Percentiles rank a stretch among this genome's conserved stretches.
phyloP scores from a whole-genome alignment of 2,888 invertebrate genomes.

The Therioaphis trifolii region DNA sequence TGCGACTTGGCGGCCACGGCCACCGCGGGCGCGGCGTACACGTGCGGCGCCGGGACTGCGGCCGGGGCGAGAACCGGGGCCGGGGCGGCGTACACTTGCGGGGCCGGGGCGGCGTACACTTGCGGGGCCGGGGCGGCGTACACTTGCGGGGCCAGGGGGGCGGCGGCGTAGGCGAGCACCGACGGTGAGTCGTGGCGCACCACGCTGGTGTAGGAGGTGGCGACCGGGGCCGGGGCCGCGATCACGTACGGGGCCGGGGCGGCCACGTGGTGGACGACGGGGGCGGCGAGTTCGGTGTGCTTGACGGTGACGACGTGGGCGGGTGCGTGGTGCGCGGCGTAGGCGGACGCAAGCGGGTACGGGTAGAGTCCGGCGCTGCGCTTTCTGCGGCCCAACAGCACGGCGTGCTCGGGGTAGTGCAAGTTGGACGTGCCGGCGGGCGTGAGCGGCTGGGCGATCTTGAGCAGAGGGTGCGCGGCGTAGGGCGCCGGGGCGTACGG shows the following conservation, averaged over 20 bases:
- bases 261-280: conserved; percentile 68
- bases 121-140: conserved; percentile 68
- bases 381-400: conserved; percentile 37
- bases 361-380: conserved; percentile 22
- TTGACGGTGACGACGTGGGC: conserved; percentile 30
- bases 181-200: conserved; percentile 5
- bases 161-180: conserved; percentile 45
- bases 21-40: conserved; percentile 64
- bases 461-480: conserved; percentile 1
- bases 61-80: conserved; percentile 66
- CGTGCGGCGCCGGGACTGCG: conserved; percentile 63
- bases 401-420: conserved; percentile 34
- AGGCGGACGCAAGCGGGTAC: conserved; percentile 25
- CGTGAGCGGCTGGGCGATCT: conserved; percentile 61
- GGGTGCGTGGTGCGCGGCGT: not conserved
- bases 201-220: conserved; percentile 67
- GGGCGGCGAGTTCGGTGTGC: conserved; percentile 67
- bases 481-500: not conserved
- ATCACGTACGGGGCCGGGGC: conserved; percentile 43
- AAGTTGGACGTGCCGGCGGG: conserved; percentile 44
- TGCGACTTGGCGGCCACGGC: conserved; percentile 65
- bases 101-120: conserved; percentile 65
- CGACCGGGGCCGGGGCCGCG: conserved; percentile 55
- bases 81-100: conserved; percentile 37
- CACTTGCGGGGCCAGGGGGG: conserved; percentile 61